A percentile compares a stretch with the other conserved stretches of the same genome.
Conservation (phyloP, 2,888 invertebrate genomes). For the Eupeodes latifasciatus region DNA sequence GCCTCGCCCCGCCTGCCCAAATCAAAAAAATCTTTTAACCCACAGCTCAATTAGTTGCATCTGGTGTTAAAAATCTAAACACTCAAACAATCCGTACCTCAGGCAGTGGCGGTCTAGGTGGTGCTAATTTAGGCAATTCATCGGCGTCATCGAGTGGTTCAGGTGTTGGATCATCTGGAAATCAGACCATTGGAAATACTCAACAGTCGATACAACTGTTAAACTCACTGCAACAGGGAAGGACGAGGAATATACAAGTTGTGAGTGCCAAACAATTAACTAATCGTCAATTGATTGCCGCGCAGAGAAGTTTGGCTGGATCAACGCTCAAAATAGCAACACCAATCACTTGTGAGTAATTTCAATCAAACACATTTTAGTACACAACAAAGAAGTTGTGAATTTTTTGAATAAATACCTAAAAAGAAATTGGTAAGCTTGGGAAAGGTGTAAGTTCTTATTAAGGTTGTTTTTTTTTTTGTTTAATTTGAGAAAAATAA, state of each 20-base stretch:
- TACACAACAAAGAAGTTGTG: neutral
- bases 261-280: slow-evolving; percentile 82
- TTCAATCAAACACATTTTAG: slow-evolving; percentile 27
- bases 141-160: slow-evolving; percentile 39
- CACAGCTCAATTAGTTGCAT: slow-evolving; percentile 87
- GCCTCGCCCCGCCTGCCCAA: neutral
- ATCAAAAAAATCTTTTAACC: slow-evolving; percentile 76
- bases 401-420: neutral
- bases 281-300: slow-evolving; percentile 80
- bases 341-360: slow-evolving; percentile 81
- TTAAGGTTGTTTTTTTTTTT: too few species aligned
- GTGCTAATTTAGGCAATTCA: slow-evolving; percentile 64
- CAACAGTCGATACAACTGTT: slow-evolving; percentile 81
- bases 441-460: too few species aligned
- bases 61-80: slow-evolving; percentile 87
- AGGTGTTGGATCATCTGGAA: slow-evolving; percentile 55
- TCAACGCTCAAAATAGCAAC: slow-evolving; percentile 83
- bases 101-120: slow-evolving; percentile 59
- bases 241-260: slow-evolving; percentile 83
- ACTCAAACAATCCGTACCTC: slow-evolving; percentile 83
- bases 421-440: neutral
- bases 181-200: slow-evolving; percentile 67
- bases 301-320: slow-evolving; percentile 82
- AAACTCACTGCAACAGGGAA: slow-evolving; percentile 81
- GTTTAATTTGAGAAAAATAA: too few species aligned